phyloP scores from a whole-genome alignment of 2,888 invertebrate genomes.

The Drosophila nr. perissopoda region DNA sequence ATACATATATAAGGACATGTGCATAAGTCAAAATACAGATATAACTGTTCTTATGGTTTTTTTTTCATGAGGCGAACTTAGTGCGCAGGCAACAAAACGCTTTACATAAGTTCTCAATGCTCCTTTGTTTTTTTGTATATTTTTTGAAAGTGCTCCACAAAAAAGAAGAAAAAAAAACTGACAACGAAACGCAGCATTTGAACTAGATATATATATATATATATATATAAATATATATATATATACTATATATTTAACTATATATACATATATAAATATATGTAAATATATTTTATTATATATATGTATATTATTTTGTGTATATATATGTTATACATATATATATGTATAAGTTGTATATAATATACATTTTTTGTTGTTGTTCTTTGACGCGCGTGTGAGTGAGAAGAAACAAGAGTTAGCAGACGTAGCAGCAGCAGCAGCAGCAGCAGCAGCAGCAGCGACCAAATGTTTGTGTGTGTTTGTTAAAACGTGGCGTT shows the following conservation, averaged over 20 bases:
- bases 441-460: constrained; percentile 2
- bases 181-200: constrained; percentile 28
- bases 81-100: constrained; percentile 72
- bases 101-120: constrained; percentile 71
- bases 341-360: not conserved
- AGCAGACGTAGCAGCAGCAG: not conserved
- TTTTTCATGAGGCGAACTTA: constrained; percentile 18
- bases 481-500: constrained; percentile 73
- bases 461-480: constrained; percentile 31
- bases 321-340: constrained; percentile 1
- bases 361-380: constrained; percentile 32
- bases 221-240: constrained; percentile 4
- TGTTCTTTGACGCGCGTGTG: constrained; percentile 41
- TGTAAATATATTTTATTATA: not conserved
- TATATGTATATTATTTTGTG: not conserved
- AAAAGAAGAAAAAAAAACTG: constrained; percentile 9
- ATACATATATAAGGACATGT: not conserved
- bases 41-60: not conserved
- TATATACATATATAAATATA: not conserved
- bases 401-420: constrained; percentile 18
- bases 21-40: constrained; percentile 3
- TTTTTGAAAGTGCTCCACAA: constrained; percentile 63
- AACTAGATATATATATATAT: constrained; percentile 4
- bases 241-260: constrained; percentile 10
- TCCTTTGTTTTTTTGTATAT: constrained; percentile 41